Percentiles rank a stretch among this genome's conserved stretches.
Conservation (phyloP, 2,113 vertebrate genomes). For the Campylomormyrus numenius region DNA sequence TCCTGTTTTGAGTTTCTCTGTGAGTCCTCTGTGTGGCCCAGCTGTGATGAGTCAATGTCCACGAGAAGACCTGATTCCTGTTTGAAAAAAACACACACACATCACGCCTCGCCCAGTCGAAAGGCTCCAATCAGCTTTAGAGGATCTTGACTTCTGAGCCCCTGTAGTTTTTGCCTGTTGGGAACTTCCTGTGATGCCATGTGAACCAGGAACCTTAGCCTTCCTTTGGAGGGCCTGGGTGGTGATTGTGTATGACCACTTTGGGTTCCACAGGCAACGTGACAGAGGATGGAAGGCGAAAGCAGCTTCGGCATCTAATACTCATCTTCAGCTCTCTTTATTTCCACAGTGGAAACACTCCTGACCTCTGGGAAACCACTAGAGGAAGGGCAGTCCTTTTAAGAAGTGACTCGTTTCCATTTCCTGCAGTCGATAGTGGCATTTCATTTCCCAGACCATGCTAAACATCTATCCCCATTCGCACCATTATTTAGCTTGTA, state of each 20-base stretch:
- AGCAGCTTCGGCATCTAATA: slow-evolving; percentile 22
- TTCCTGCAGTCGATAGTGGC: neutral
- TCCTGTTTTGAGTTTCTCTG: slow-evolving; percentile 65
- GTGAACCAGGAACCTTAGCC: neutral
- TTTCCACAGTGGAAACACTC: neutral
- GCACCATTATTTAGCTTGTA: neutral
- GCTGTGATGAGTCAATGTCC: slow-evolving; percentile 45
- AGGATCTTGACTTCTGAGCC: neutral
- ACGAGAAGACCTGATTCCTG: slow-evolving; percentile 55
- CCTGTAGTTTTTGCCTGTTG: neutral
- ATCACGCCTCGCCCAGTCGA: neutral
- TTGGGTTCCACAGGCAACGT: slow-evolving; percentile 26
- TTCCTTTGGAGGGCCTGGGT: neutral
- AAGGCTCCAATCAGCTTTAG: neutral
- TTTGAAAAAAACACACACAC: neutral
- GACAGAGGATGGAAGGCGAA: slow-evolving; percentile 18
- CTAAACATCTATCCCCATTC: neutral
- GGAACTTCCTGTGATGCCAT: slow-evolving; percentile 5
- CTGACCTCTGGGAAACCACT: neutral
- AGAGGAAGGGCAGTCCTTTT: neutral
- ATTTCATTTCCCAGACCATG: neutral
- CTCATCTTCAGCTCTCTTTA: slow-evolving; percentile 30
- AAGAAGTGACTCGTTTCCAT: neutral
- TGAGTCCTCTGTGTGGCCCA: slow-evolving; percentile 44
- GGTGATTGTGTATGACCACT: slow-evolving; percentile 11